These are phyloP conservation scores for Psophia crepitans DNA, from an alignment of 2,113 vertebrate genomes.

Conservation along the genomic window DNA sequence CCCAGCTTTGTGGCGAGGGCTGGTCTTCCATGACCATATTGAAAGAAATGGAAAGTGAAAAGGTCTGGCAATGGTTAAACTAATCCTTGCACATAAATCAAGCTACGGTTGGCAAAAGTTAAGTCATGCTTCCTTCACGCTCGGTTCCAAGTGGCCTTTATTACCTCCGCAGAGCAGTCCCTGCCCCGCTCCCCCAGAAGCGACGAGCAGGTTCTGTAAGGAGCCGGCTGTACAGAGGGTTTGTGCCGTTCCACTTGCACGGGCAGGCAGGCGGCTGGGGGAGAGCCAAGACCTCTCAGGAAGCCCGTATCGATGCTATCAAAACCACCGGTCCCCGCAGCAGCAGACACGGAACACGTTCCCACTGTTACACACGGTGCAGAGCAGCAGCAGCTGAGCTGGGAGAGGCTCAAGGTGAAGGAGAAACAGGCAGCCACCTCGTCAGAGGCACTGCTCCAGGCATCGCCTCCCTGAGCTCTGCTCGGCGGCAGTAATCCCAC, in stretches of 20 bases:
- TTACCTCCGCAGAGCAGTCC: neutral
- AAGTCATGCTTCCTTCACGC: neutral
- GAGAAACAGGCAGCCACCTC: no score
- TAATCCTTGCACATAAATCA: neutral
- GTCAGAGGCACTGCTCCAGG: neutral
- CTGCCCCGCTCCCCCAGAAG: neutral
- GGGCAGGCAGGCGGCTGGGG: accelerated
- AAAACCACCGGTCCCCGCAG: neutral
- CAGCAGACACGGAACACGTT: neutral
- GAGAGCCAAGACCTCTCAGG: neutral
- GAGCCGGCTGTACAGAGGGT: neutral
- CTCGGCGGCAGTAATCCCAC: neutral
- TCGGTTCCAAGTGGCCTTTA: neutral
- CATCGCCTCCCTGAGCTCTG: no score
- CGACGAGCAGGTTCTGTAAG: neutral
- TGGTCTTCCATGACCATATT: neutral
- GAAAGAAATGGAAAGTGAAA: neutral
- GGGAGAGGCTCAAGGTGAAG: neutral
- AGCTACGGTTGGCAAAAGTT: neutral
- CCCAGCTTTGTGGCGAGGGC: neutral
- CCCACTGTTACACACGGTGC: neutral
- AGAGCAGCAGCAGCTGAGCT: neutral
- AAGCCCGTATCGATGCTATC: accelerated
- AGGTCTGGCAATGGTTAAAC: neutral
- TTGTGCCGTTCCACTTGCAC: neutral